Base-by-base conservation (phyloP, 2,888 invertebrate species). In the Hedya salicella region DNA sequence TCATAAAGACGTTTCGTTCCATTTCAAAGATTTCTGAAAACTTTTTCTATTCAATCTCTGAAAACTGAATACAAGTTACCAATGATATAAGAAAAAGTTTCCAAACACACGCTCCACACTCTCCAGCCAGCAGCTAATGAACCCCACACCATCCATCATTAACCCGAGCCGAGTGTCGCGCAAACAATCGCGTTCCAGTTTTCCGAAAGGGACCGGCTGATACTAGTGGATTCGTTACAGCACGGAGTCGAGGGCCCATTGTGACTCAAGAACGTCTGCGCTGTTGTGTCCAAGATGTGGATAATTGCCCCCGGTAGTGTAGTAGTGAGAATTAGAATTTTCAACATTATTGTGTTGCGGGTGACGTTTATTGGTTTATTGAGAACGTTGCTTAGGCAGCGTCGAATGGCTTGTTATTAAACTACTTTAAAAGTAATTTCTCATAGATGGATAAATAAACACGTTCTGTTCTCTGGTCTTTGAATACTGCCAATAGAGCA, bases 151-250 rank as follows among this genome's bases (percentile, higher is more conserved):
- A 87, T 86, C 86, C 89, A 84, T 89, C 89, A 89, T 89, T 89
- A 89, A 86, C 89, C 82, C 86, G 82, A 16, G 44, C 50, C 39
- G 78, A 85, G 85, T 82, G 85, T 82, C 86, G 83, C 84, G 82
- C 86, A 89, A 89, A 91, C 89, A 90, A 90, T 87, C 85, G 82
- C 87, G 87, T 78, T 87, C 88, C 79, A 88, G 89, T 88, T 88
- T 83, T 81, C 79, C 83, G 82, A 83, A 80, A 85, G 88, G 87
- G 86, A 85, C 85, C 82, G 84, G 81, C 80, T 87, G 88, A 86
- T 86, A 86, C 86, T 87, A 86, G 89, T 87, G 88, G 87, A 89
- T 89, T 91, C 91, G 91, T 91, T 91, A 91, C 89, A 85, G 86
- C 83, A 86, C 79, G 81, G 82, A 82, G 86, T 89, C 86, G 87